Conservation (phyloP, 2,797 vertebrate species). For the Ficedula albicollis region DNA sequence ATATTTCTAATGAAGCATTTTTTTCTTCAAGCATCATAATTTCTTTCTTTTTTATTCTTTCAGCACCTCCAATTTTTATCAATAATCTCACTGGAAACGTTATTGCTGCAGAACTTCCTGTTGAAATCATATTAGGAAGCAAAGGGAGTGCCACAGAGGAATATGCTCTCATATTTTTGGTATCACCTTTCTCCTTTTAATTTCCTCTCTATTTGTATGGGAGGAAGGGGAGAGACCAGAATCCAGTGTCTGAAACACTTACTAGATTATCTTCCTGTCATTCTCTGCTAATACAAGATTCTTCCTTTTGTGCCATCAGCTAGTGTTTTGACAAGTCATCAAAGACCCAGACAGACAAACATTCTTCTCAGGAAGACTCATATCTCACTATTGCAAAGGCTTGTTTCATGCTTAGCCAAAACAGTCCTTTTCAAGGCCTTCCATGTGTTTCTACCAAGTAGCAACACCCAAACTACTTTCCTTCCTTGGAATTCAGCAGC, state of each 20-base stretch:
- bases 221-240: conserved; percentile 30
- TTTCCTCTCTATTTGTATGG: conserved; percentile 39
- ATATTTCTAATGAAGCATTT: neutral
- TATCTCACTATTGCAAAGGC: neutral
- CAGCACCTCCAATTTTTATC: neutral
- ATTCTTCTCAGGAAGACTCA: neutral
- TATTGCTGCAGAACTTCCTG: conserved; percentile 9
- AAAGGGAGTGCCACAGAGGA: neutral
- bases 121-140: neutral
- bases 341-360: conserved; percentile 10
- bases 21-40: neutral
- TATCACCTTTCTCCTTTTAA: conserved; percentile 31
- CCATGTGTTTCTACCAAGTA: neutral
- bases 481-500: neutral
- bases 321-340: conserved; percentile 23
- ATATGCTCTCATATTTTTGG: neutral
- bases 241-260: neutral
- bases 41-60: neutral
- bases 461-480: neutral
- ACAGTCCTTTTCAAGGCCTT: neutral
- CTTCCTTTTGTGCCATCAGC: neutral
- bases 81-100: neutral
- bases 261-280: conserved; percentile 7
- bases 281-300: conserved; percentile 16
- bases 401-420: conserved; percentile 29